phyloP scores from a whole-genome alignment of 2,797 vertebrate genomes.

The Nothura maculosa region DNA sequence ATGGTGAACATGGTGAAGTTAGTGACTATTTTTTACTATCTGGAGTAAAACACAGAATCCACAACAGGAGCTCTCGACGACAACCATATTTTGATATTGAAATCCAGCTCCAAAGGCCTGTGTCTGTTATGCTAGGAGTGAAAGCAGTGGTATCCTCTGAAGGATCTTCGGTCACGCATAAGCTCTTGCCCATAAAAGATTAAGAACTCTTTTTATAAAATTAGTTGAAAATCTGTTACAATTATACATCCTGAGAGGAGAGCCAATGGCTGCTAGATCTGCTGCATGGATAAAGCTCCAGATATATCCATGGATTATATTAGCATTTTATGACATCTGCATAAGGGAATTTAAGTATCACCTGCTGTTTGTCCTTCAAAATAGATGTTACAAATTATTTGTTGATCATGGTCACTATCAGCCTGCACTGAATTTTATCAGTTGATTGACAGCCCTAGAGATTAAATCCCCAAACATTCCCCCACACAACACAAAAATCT shows the following conservation, averaged over 20 bases:
- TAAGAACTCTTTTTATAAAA: neutral
- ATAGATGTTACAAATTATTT: neutral
- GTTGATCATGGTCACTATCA: neutral
- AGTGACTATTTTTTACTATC: neutral
- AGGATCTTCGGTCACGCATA: neutral
- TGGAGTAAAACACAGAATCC: neutral
- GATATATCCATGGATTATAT: neutral
- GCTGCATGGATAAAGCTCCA: neutral
- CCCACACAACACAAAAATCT: neutral
- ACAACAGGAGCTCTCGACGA: neutral
- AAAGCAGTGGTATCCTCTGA: neutral
- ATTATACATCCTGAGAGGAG: neutral
- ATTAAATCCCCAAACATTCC: neutral
- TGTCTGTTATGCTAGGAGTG: neutral
- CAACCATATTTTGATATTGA: neutral
- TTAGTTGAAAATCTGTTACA: neutral
- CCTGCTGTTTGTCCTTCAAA: neutral
- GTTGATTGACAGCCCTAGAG: neutral
- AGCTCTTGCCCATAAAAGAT: neutral
- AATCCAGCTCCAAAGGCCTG: neutral
- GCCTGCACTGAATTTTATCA: neutral
- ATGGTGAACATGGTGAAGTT: neutral
- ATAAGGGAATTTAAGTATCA: neutral
- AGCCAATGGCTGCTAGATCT: neutral
- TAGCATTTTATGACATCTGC: neutral